A percentile compares a stretch with the other conserved stretches of the same genome.
These are phyloP conservation scores for Gobionotothen gibberifrons DNA, from an alignment of 2,797 vertebrate species.

Conservation along the genomic window DNA sequence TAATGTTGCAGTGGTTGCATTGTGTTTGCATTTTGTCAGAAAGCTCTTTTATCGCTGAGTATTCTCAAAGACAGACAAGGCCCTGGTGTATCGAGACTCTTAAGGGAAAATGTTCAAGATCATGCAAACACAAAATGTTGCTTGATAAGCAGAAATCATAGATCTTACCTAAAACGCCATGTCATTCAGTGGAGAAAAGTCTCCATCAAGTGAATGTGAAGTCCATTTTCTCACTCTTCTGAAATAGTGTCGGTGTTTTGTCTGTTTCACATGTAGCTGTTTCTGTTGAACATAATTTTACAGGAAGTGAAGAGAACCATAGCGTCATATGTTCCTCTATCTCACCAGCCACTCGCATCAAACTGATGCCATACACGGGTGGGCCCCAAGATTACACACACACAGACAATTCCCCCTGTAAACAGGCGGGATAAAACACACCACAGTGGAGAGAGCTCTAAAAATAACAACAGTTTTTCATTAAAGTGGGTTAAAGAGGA, in stretches of 20 bases:
- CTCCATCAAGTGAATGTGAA: constrained; percentile 21
- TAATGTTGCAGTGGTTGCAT: constrained; percentile 14
- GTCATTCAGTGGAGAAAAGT: constrained; percentile 33
- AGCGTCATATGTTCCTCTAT: constrained; percentile 87
- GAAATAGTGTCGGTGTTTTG: constrained; percentile 38
- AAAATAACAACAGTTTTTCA: neutral
- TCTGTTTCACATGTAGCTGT: constrained; percentile 73
- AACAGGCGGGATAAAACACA: constrained; percentile 49
- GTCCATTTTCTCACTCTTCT: constrained; percentile 60
- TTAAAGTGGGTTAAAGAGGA: neutral
- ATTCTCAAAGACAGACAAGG: constrained; percentile 22
- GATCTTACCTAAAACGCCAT: constrained; percentile 66
- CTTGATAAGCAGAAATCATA: constrained; percentile 27
- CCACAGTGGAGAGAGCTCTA: constrained; percentile 18
- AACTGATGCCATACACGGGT: constrained; percentile 78
- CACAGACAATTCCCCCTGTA: constrained; percentile 36
- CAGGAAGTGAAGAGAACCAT: constrained; percentile 85
- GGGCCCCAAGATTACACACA: constrained; percentile 83
- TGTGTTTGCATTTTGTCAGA: constrained; percentile 4
- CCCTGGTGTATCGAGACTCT: constrained; percentile 17
- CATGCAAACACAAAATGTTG: constrained; percentile 25
- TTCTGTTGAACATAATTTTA: constrained; percentile 76
- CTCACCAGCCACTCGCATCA: constrained; percentile 80
- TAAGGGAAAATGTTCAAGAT: constrained; percentile 39
- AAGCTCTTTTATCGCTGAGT: constrained; percentile 10